Evolutionary conservation across 2,888 invertebrate genomes (phyloP), one percentile per base, ranked within the genome.

Genomic region (Microctonus brassicae): DNA sequence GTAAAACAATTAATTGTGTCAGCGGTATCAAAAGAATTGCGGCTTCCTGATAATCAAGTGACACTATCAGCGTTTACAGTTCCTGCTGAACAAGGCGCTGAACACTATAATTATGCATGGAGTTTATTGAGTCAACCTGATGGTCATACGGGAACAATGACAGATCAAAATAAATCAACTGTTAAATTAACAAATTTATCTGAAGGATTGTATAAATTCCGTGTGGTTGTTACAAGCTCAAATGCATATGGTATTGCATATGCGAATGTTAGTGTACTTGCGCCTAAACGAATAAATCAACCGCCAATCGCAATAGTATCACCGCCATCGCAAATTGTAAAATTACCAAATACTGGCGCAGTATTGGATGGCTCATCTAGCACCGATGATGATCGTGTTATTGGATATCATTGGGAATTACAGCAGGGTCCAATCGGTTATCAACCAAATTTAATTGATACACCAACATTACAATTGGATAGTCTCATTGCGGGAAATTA

Each of bases 341-440:
- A 97, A 81, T 89, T 96, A 77, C 97, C 97, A 0, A 97, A 96
- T 79, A 94, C 94, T 0, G 94, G 94, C 55, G 96, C 97, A 0
- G 95, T 98, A 33, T 90, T 98, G 33, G 98, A 98, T 87, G 98
- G 93, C 53, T 91, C 91, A 1, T 86, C 94, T 0, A 95, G 95
- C 80, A 92, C 90, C 84, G 94, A 95, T 79, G 97, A 97, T 82
- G 95, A 95, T 82, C 93, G 92, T 73, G 95, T 97, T 75, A 91
- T 93, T 77, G 92, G 92, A 0, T 98, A 95, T 92, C 95, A 95
- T 83, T 98, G 98, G 98, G 97, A 97, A 86, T 89, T 97, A 36
- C 94, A 95, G 39, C 93, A 94, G 69, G 96, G 96, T 0, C 98
- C 98, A 0, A 88, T 91, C 67, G 95, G 95, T 22, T 97, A 96